Conservation (phyloP, 2,797 vertebrate genomes). For the Coreius guichenoti region DNA sequence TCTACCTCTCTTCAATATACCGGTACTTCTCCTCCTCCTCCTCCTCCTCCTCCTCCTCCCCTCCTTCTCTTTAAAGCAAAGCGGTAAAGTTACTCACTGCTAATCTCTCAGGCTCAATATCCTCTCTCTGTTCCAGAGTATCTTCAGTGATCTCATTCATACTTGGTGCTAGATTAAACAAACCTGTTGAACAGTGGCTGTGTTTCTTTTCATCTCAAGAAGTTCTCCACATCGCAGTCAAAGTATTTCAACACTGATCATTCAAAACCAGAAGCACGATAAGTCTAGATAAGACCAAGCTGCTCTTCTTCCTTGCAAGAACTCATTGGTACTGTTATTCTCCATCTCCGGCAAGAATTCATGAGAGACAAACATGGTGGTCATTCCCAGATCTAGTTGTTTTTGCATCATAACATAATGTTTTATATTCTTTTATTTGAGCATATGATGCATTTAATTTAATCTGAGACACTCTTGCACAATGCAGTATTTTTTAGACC, state of each 20-base stretch:
- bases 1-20: neutral
- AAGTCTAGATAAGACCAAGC: neutral
- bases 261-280: neutral
- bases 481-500: neutral
- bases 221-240: conserved; percentile 1
- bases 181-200: conserved; percentile 11
- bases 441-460: neutral
- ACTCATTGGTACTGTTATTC: neutral
- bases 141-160: conserved; percentile 10
- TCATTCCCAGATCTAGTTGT: neutral
- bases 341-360: neutral
- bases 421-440: neutral
- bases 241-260: conserved; percentile 3
- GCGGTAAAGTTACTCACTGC: neutral
- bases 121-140: neutral
- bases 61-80: neutral
- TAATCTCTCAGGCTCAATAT: neutral
- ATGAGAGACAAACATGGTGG: neutral
- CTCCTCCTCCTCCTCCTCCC: too few relatives aligned
- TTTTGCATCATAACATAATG: neutral
- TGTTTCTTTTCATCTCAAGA: conserved; percentile 25
- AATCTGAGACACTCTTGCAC: neutral
- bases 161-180: neutral
- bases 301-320: neutral
- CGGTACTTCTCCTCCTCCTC: neutral